phyloP scores from a whole-genome alignment of 2,888 invertebrate species.

The Nomada hirtipes region DNA sequence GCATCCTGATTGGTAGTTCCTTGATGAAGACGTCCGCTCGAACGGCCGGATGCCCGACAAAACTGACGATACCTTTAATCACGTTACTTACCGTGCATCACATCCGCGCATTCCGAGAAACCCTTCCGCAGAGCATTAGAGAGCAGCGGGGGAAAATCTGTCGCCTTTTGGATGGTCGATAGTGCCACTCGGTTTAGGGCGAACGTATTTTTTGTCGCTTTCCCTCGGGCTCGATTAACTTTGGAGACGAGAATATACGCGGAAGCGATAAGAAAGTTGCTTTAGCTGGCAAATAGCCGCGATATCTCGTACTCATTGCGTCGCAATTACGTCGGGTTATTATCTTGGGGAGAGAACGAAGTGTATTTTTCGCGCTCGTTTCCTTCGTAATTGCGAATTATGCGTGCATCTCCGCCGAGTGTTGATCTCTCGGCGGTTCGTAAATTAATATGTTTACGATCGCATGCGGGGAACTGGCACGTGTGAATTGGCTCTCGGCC shows the following conservation, averaged over 20 bases:
- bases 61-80: constrained; percentile 65
- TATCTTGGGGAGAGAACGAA: constrained; percentile 3
- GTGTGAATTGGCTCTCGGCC: constrained; percentile 60
- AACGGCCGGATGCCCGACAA: constrained; percentile 64
- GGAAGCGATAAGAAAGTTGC: constrained; percentile 35
- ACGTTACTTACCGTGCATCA: constrained; percentile 48
- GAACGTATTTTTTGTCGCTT: not conserved
- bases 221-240: not conserved
- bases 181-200: no score
- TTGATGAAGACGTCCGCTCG: constrained; percentile 79
- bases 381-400: constrained; percentile 24
- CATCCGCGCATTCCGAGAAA: constrained; percentile 16
- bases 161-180: no score
- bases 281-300: constrained; percentile 14
- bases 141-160: not conserved
- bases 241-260: constrained; percentile 4
- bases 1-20: constrained; percentile 70
- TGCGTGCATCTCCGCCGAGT: not conserved
- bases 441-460: constrained; percentile 63
- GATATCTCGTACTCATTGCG: constrained; percentile 33
- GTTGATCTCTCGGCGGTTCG: constrained; percentile 53
- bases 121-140: not conserved
- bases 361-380: constrained; percentile 14
- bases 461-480: constrained; percentile 47
- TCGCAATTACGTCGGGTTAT: constrained; percentile 34